Conservation (phyloP, 2,113 vertebrate species). For the Neofelis nebulosa region DNA sequence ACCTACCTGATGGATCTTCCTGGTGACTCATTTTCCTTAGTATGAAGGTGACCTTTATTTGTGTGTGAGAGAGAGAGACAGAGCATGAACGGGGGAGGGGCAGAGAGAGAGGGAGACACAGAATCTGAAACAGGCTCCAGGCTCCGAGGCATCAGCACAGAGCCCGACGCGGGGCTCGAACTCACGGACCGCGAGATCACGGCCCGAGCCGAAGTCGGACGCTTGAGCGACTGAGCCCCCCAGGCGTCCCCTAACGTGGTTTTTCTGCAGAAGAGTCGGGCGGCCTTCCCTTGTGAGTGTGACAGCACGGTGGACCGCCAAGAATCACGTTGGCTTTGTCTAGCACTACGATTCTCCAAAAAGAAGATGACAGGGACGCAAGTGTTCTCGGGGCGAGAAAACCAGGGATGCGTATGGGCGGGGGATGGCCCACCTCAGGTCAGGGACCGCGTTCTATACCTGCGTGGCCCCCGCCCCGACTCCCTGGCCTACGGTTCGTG, state of each 20-base stretch:
- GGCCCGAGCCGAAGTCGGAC: too few species aligned
- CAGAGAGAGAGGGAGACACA: too few species aligned
- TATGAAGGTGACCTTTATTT: neutral
- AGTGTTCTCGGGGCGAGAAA: neutral
- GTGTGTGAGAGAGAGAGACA: too few species aligned
- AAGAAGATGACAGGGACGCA: accelerated
- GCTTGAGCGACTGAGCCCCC: too few species aligned
- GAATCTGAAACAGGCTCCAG: too few species aligned
- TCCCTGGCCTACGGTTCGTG: neutral
- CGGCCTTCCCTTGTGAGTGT: neutral
- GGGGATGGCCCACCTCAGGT: neutral
- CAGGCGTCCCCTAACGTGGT: too few species aligned
- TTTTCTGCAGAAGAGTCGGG: neutral
- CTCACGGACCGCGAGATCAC: accelerated
- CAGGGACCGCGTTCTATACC: neutral
- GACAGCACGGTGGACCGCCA: accelerated
- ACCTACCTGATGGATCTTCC: neutral
- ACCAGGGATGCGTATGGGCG: neutral
- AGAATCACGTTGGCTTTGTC: neutral
- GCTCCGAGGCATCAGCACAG: too few species aligned
- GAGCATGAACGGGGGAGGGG: too few species aligned
- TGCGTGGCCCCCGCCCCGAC: neutral
- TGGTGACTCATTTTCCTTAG: neutral
- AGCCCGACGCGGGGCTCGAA: too few species aligned
- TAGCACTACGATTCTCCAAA: neutral